Evolutionary conservation across 2,797 vertebrate species (phyloP).

Genomic region (Sebastes matsubarae): DNA sequence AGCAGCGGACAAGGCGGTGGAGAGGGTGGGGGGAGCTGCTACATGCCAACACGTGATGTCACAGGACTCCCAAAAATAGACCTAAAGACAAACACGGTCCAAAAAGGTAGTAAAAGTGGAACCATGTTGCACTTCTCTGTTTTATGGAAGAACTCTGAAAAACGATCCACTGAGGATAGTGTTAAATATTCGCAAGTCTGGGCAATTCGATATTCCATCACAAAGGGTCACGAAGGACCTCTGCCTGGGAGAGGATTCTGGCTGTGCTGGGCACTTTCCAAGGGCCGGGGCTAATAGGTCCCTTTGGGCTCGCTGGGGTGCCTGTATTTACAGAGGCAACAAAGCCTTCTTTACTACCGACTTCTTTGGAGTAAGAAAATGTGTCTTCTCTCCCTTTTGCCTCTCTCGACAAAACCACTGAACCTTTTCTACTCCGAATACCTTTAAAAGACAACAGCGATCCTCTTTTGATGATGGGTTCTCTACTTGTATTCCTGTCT

Average conservation of each 20-base stretch:
- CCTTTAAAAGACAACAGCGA: slow-evolving; percentile 49
- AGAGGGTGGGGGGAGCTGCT: slow-evolving; percentile 55
- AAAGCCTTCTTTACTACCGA: slow-evolving; percentile 23
- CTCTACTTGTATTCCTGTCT: slow-evolving; percentile 43
- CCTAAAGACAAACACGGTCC: slow-evolving; percentile 35
- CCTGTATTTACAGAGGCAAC: slow-evolving; percentile 60
- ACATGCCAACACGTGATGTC: slow-evolving; percentile 57
- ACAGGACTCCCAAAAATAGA: slow-evolving; percentile 37
- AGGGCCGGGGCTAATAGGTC: slow-evolving; percentile 84
- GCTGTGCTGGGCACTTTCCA: slow-evolving; percentile 90
- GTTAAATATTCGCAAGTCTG: slow-evolving; percentile 43
- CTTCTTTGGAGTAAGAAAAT: slow-evolving; percentile 50
- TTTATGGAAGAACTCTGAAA: slow-evolving; percentile 74
- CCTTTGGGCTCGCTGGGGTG: slow-evolving; percentile 69
- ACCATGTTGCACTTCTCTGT: slow-evolving; percentile 43
- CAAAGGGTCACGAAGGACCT: slow-evolving; percentile 76
- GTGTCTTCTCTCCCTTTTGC: slow-evolving; percentile 49
- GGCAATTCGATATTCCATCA: slow-evolving; percentile 55
- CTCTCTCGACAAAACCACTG: slow-evolving; percentile 28
- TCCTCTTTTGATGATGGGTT: slow-evolving; percentile 45
- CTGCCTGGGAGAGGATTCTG: slow-evolving; percentile 82
- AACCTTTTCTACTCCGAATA: slow-evolving; percentile 46
- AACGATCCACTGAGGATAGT: slow-evolving; percentile 38
- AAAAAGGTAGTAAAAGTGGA: slow-evolving; percentile 43
- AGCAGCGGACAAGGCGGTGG: slow-evolving; percentile 59